Percentiles rank a stretch among this genome's conserved stretches.
Conservation (phyloP, 37 sponge, comb jelly and placozoan species). For the Aplysina aerophoba region DNA sequence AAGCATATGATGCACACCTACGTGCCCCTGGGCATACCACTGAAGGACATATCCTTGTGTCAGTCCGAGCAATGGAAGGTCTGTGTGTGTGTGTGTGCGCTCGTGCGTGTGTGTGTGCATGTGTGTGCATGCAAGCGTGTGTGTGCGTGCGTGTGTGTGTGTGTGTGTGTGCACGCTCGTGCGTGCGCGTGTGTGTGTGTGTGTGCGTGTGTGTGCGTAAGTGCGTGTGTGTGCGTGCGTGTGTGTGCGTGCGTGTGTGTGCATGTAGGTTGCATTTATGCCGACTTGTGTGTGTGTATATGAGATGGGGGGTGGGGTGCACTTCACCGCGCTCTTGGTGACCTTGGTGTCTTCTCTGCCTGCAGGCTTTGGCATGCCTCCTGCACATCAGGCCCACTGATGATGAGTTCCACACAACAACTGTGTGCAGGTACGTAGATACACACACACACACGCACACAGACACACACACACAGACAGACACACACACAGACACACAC, state of each 20-base stretch:
- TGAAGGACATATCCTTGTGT: neutral
- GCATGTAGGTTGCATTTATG: conserved; percentile 24
- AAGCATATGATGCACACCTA: neutral
- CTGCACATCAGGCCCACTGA: neutral
- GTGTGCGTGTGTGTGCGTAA: conserved; percentile 8
- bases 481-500: too few species aligned
- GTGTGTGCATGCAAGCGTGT: conserved; percentile 17
- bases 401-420: conserved; percentile 6
- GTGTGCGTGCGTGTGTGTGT: conserved; percentile 5
- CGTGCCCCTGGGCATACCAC: neutral
- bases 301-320: conserved; percentile 14
- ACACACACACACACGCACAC: neutral
- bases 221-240: conserved; percentile 14
- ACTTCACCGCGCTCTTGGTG: neutral
- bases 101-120: conserved; percentile 8
- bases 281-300: neutral
- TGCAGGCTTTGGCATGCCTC: conserved; percentile 1
- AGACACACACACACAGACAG: too few species aligned
- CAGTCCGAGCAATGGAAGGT: conserved; percentile 3
- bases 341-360: neutral
- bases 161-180: neutral
- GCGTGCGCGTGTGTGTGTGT: conserved; percentile 23
- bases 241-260: conserved; percentile 18
- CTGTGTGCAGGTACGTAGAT: neutral
- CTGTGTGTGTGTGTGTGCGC: conserved; percentile 11